Base-by-base conservation (phyloP, 2,113 vertebrate genomes). In the Grammomys surdaster region DNA sequence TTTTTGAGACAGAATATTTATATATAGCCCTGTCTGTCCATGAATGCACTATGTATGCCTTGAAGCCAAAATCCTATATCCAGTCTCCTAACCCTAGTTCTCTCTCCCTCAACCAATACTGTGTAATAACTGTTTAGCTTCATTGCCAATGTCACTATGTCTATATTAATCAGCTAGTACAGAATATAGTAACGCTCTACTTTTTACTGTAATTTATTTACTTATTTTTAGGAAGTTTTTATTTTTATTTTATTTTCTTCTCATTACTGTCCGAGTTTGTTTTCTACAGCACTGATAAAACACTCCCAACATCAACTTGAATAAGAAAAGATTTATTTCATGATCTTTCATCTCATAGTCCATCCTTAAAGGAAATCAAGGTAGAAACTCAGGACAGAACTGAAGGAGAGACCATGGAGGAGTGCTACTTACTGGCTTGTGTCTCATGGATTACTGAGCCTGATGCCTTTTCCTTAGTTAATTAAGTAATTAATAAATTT, bases 81-180 rank as follows among this genome's bases (percentile, higher is more conserved):
- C 54, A 56, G 54, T 56, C 12, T 56, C 8, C 14, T 56, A 56
- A 69, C 31, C 10, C 40, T 87, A 65, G 36, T 19, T 73, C 26
- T 19, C 6, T 10, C 7, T 12, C 24, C 9, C 40, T 8, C 8
- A 26, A 20, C 89, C 40, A 88, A 63, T 17, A 78, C 0, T 51
- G 33, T 13, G 60, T 73, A 73, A 51, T n/a, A 87, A 20, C 7
- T 54, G 4, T 72, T 63, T 88, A 75, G 54, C 12, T 84, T 80
- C n/a, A 94, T 95, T 87, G 76, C 46, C n/a, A 87, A 80, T 81
- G 88, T 89, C 51, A 80, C 78, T 36, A 73, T 84, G 58, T 28
- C 3, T 78, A 48, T 85, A 54, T 91, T 76, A 51, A 70, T 69
- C 19, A 73, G 73, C 20, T 88, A 89, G 10, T 26, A 67, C 51